phyloP scores from a whole-genome alignment of 2,797 vertebrate genomes.

The Dryobates pubescens region DNA sequence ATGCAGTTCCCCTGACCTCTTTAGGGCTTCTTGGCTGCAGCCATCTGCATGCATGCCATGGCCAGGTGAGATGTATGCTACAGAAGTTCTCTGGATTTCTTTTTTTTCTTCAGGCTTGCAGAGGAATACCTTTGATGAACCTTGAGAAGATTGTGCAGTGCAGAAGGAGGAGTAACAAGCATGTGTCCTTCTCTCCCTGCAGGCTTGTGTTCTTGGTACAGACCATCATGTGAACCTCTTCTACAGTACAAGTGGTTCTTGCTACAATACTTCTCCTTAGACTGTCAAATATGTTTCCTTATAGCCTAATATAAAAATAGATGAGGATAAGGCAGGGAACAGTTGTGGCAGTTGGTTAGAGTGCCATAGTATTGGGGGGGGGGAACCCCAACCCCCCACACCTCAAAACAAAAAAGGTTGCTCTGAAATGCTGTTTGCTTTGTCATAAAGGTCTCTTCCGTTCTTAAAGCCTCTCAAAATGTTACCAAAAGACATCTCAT shows the following conservation, averaged over 20 bases:
- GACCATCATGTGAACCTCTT: neutral
- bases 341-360: neutral
- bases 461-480: neutral
- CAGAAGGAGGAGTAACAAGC: neutral
- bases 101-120: conserved; percentile 8
- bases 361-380: neutral
- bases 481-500: neutral
- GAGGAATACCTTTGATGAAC: conserved; percentile 55
- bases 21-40: neutral
- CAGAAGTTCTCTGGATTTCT: neutral
- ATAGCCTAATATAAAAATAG: neutral
- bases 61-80: neutral
- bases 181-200: neutral
- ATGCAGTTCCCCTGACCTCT: neutral
- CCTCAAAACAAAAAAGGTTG: neutral
- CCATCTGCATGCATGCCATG: neutral
- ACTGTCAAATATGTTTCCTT: neutral
- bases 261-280: neutral
- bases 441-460: neutral
- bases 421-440: neutral
- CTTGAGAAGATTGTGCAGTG: neutral
- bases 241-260: neutral
- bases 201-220: neutral
- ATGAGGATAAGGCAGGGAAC: neutral
- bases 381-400: no score